Evolutionary conservation across 2,797 vertebrate species (phyloP).

Genomic region (Peromyscus attwateri): DNA sequence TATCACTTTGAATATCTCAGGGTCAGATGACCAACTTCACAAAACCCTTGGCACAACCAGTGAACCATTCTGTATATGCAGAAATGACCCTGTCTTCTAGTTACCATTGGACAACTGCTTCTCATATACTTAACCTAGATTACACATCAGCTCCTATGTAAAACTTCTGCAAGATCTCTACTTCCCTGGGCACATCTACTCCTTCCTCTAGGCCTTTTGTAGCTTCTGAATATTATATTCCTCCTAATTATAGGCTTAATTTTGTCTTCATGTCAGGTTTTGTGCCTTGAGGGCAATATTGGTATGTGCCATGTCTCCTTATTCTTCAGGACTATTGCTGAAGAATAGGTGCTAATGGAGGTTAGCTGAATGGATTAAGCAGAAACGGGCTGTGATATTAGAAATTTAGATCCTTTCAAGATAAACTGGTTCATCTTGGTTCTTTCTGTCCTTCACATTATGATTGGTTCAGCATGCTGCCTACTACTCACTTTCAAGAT

Average conservation of each 20-base stretch:
- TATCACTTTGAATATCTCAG: neutral
- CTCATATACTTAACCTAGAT: neutral
- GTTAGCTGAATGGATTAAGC: neutral
- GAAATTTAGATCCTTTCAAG: neutral
- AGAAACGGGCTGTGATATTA: neutral
- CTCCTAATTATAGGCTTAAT: neutral
- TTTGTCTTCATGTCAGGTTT: neutral
- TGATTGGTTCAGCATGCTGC: neutral
- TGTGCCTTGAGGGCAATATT: neutral
- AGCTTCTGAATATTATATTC: neutral
- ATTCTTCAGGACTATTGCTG: neutral
- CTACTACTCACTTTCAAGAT: neutral
- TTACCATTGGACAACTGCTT: neutral
- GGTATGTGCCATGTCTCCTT: neutral
- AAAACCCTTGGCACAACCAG: neutral
- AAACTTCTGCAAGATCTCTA: neutral
- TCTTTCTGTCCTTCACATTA: neutral
- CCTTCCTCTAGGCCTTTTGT: neutral
- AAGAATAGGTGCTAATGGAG: neutral
- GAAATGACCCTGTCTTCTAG: neutral
- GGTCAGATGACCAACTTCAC: neutral
- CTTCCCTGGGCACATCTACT: neutral
- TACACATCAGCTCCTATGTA: neutral
- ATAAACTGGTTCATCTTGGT: neutral
- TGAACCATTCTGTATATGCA: neutral